Base-by-base conservation (phyloP, 2,797 vertebrate species). In the Callimico goeldii region DNA sequence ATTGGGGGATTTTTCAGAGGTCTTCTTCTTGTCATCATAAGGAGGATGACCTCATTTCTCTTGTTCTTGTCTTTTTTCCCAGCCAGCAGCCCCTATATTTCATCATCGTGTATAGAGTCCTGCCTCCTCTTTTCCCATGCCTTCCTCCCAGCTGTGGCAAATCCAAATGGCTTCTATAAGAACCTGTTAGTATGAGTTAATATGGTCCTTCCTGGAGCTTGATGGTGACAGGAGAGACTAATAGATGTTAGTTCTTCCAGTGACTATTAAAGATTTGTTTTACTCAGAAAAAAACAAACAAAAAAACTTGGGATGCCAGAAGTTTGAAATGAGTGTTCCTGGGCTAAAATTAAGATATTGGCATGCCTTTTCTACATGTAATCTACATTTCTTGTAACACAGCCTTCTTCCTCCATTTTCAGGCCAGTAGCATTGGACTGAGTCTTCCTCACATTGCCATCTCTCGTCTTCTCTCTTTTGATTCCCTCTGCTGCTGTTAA, bases 1-100 rank as follows among this genome's bases (percentile, higher is more conserved):
- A 99, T 99, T 6, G 99, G 99, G 81, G 99, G 99, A 6, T 99
- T 99, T 97, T 99, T 99, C 0, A 99, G 99, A 95, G 99, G 99
- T 85, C 99, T 99, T 97, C 98, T 99, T 97, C 98, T 99, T 0
- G 99, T 99, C 99, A 3, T 99, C 99, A 82, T 99, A 99, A 98
- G 95, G 90, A 95, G 48, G 41, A 87, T 50, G 33, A 57, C 61
- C 83, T 57, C n/a, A 12, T 36, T 93, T 10, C n/a, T 6, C 5
- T 75, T 83, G 46, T n/a, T 97, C 76, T 79, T 95, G 39, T 15
- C 39, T 92, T 94, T 67, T 90, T 73, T 7, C 46, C 88, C 85
- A 95, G 12, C 81, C 93, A 88, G 80, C 33, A n/a, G 61, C 33
- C 33, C n/a, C 61, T n/a, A 67, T 67, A 67, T 7, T 67, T 15